Percentiles rank a stretch among this genome's conserved stretches.
Evolutionary conservation across 2,888 invertebrate genomes (phyloP).

Genomic region (Caenorhabditis doughertyi): DNA sequence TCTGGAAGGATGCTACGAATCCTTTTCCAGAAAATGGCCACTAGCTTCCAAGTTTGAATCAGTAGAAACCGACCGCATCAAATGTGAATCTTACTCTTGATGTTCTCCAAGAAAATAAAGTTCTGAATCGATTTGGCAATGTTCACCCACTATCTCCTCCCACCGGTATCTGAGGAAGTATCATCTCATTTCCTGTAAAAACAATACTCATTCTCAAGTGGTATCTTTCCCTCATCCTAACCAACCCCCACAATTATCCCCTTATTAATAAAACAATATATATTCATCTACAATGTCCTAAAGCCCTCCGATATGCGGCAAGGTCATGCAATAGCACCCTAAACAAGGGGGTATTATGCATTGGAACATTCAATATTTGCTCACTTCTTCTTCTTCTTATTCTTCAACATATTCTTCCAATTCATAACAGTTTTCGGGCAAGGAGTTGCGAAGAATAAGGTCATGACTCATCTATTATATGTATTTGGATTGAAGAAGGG

Average conservation of each 20-base stretch:
- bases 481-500: conserved; percentile 3
- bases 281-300: not conserved
- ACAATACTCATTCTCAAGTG: conserved; percentile 32
- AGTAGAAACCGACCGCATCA: no score
- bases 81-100: no score
- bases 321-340: conserved; percentile 38
- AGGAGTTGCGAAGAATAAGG: conserved; percentile 19
- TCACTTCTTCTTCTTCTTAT: conserved; percentile 18
- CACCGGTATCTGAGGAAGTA: conserved; percentile 1
- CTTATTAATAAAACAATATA: conserved; percentile 24
- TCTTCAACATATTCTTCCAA: conserved; percentile 21
- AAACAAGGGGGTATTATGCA: conserved; percentile 23
- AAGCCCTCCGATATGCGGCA: conserved; percentile 39
- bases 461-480: conserved; percentile 42
- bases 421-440: conserved; percentile 51
- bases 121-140: no score
- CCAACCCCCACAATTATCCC: conserved; percentile 28
- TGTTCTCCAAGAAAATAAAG: no score
- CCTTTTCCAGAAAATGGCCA: no score
- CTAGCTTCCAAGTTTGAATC: no score
- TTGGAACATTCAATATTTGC: conserved; percentile 29
- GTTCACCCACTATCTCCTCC: no score
- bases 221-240: not conserved
- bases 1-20: no score
- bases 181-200: conserved; percentile 10